Evolutionary conservation across 2,113 vertebrate species (phyloP), one percentile per base, ranked within the genome.

Genomic region (Mandrillus leucophaeus): DNA sequence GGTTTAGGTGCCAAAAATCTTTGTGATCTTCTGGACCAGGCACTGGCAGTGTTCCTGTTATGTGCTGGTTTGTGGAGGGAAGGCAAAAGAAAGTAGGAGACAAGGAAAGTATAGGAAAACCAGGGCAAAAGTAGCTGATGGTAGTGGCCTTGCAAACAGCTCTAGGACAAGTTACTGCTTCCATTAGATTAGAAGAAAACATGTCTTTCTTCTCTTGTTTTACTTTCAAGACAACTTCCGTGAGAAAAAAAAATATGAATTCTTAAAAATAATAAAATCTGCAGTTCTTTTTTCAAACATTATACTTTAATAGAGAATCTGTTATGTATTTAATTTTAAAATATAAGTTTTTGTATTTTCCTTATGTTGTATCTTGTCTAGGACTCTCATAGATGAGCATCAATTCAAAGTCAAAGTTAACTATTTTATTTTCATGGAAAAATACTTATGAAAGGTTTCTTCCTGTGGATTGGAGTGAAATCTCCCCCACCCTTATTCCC

Each of bases 1-100:
- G 75, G 32, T 59, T 45, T 90, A 86, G 27, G n/a, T 92, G 75
- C 59, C 78, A 96, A 52, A 96, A 83, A 76, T 97, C 57, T 79
- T 93, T 95, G 88, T 95, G 81, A 93, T 82, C 40, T 87, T 80
- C 30, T 59, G 64, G 86, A 85, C 18, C 18, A 72, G 30, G 30
- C 8, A 40, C 92, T 88, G 72, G 32, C 43, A 64, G 0, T 83
- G 17, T 43, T 94, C 97, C 75, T 82, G 81, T 48, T 88, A n/a
- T 86, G 52, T 57, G 64, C 43, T 97, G 82, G 23, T 35, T 89
- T 96, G 38, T 83, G 55, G 50, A 70, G 8, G 16, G 64, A 86
- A 91, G 30, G 52, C 17, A 93, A 48, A 64, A 79, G 50, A 89
- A 90, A 91, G 50, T 10, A 80, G 9, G 66, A 75, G 45, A 75